These are phyloP conservation scores for Manis pentadactyla DNA, from an alignment of 2,797 vertebrate species.

Conservation along the genomic window DNA sequence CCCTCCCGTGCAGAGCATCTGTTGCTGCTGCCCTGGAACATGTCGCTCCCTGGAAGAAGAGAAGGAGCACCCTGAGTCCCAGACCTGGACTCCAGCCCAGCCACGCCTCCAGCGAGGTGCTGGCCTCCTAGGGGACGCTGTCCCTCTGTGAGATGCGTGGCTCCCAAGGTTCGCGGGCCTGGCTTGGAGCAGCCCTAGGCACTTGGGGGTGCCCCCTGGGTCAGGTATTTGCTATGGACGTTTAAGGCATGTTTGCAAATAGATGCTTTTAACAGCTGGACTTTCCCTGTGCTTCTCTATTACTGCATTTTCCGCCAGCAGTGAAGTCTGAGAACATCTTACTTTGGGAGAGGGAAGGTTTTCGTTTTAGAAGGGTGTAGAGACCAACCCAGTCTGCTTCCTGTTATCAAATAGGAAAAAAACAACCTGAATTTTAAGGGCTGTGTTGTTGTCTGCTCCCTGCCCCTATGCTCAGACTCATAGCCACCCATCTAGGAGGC, in stretches of 20 bases:
- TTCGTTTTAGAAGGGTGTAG: not conserved
- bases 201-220: not conserved
- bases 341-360: not conserved
- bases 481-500: not conserved
- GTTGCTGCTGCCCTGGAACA: not conserved
- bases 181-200: not conserved
- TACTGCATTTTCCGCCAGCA: not conserved
- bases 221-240: not conserved
- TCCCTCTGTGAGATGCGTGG: accelerated
- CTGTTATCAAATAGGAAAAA: not conserved
- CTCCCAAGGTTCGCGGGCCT: not conserved
- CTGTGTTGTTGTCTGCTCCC: not conserved
- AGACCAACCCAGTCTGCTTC: not conserved
- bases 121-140: not conserved
- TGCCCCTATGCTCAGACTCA: not conserved
- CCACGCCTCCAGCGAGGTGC: accelerated
- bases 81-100: not conserved
- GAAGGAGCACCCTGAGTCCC: not conserved
- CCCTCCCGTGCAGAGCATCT: not conserved
- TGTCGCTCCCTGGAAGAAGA: not conserved
- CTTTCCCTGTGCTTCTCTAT: not conserved
- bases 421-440: not conserved
- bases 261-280: not conserved
- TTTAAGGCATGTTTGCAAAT: not conserved
- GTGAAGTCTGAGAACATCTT: not conserved